phyloP scores from a whole-genome alignment of 2,888 invertebrate species.

The Caenorhabditis plicata region DNA sequence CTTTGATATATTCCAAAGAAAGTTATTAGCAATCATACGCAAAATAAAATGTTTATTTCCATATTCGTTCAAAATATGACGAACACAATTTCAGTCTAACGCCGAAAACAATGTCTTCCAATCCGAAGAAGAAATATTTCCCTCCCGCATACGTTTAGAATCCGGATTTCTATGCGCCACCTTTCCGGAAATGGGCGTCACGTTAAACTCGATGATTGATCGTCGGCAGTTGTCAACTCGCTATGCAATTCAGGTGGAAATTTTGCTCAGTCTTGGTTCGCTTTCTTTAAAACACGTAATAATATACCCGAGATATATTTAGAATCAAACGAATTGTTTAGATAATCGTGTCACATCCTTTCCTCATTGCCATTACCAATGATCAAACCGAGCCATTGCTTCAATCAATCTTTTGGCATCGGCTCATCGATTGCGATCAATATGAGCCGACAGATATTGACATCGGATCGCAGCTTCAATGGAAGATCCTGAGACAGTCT shows the following conservation, averaged over 20 bases:
- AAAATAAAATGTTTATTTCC: too few relatives aligned
- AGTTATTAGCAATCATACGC: too few relatives aligned
- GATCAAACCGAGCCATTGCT: constrained; percentile 55
- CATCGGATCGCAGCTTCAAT: not conserved
- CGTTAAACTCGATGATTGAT: constrained; percentile 53
- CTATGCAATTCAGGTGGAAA: constrained; percentile 50
- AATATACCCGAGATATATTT: too few relatives aligned
- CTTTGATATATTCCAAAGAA: too few relatives aligned
- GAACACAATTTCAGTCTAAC: too few relatives aligned
- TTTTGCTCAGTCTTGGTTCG: constrained; percentile 45
- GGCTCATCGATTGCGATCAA: constrained; percentile 41
- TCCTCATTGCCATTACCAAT: constrained; percentile 54
- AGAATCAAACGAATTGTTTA: too few relatives aligned
- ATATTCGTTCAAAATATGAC: too few relatives aligned
- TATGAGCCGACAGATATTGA: constrained; percentile 4
- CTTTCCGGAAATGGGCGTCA: constrained; percentile 56
- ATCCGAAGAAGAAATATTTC: not conserved
- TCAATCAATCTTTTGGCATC: constrained; percentile 51
- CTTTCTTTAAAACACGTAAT: too few relatives aligned
- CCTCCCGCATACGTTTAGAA: too few relatives aligned
- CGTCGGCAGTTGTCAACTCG: constrained; percentile 48
- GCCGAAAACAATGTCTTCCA: not conserved
- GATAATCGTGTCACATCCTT: constrained; percentile 44
- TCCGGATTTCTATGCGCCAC: constrained; percentile 51
- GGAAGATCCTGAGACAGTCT: constrained; percentile 34